These are phyloP conservation scores for Lasioglossum calceatum DNA, from an alignment of 2,888 invertebrate species.

Conservation along the genomic window DNA sequence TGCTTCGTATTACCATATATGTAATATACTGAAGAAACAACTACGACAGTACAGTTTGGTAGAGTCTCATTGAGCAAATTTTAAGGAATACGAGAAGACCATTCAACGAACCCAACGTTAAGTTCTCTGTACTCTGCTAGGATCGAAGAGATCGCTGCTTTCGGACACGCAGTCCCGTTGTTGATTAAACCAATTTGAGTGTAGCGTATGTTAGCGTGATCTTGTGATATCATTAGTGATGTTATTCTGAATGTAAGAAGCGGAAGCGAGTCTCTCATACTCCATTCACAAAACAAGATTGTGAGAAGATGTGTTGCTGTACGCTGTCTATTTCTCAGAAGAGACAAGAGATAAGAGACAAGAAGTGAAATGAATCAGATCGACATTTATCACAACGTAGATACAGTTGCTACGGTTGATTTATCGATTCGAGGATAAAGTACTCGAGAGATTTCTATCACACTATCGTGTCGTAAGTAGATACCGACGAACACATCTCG, in stretches of 20 bases:
- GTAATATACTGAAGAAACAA: neutral
- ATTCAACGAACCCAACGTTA: neutral
- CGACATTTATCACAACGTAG: neutral
- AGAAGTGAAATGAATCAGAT: neutral
- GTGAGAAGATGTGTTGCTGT: constrained; percentile 1
- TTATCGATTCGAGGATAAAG: neutral
- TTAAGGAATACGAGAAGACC: neutral
- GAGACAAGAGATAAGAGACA: neutral
- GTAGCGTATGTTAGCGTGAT: constrained; percentile 40
- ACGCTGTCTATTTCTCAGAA: neutral
- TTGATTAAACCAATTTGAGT: neutral
- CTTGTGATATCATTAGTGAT: constrained; percentile 31
- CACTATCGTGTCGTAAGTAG: neutral
- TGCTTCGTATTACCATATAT: neutral
- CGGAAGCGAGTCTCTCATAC: constrained; percentile 48
- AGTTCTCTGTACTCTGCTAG: constrained; percentile 7
- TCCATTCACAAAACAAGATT: constrained; percentile 32
- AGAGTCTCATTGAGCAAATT: neutral
- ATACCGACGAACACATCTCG: constrained; percentile 2
- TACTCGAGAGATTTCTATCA: neutral
- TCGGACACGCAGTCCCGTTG: neutral
- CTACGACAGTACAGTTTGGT: neutral
- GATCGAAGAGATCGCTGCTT: neutral
- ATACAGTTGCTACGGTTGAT: neutral
- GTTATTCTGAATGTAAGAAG: constrained; percentile 50